Conservation (phyloP, 2,888 invertebrate genomes). For the Luperina testacea region DNA sequence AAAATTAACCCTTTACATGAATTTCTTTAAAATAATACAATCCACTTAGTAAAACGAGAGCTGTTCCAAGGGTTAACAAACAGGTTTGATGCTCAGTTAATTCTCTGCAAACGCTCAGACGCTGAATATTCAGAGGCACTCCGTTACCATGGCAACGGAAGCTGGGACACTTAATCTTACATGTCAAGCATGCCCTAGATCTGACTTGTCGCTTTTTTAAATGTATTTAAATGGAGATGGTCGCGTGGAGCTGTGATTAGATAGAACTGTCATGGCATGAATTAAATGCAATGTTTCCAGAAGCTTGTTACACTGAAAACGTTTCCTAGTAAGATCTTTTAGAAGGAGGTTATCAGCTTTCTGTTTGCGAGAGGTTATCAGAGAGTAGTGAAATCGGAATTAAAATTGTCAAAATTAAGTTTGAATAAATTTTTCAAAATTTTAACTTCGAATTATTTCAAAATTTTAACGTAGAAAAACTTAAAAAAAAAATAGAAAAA, state of each 20-base stretch:
- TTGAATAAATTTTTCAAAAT: not conserved
- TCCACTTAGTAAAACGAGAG: conserved; percentile 34
- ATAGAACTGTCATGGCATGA: not conserved
- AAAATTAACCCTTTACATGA: not conserved
- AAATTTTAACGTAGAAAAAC: too few species aligned
- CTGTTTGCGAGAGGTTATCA: too few species aligned
- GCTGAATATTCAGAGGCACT: conserved; percentile 63
- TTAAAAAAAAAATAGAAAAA: too few species aligned
- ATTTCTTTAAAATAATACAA: conserved; percentile 42
- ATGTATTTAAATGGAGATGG: conserved; percentile 43
- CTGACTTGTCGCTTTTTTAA: conserved; percentile 50
- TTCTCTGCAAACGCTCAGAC: conserved; percentile 52
- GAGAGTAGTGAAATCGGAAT: not conserved
- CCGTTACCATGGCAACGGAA: conserved; percentile 58
- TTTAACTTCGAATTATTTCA: too few species aligned
- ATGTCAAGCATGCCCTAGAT: conserved; percentile 56
- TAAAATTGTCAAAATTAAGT: not conserved
- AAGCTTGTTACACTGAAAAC: not conserved
- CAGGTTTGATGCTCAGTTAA: conserved; percentile 59
- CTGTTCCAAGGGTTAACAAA: conserved; percentile 48
- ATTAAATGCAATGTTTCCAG: not conserved
- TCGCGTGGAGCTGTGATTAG: conserved; percentile 2
- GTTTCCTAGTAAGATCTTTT: not conserved
- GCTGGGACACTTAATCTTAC: conserved; percentile 62
- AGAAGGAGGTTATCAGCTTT: not conserved